These are phyloP conservation scores for Panopea generosa DNA, from an alignment of 2,888 invertebrate species.

Conservation along the genomic window DNA sequence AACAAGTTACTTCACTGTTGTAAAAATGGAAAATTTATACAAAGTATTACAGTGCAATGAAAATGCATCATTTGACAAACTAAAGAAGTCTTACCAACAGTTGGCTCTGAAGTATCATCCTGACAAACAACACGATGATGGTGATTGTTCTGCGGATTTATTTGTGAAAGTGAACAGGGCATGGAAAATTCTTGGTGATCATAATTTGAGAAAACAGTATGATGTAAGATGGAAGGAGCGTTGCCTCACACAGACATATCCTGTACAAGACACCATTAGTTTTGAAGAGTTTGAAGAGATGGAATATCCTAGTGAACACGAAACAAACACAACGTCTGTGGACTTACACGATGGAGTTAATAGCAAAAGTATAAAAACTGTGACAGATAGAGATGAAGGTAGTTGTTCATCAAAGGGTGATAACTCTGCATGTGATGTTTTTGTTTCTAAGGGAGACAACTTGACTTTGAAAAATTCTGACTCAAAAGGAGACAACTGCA, in stretches of 20 bases:
- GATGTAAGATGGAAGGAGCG: constrained; percentile 77
- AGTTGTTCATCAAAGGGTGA: constrained; percentile 1
- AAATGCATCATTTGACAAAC: constrained; percentile 54
- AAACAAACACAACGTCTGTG: neutral
- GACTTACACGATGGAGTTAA: neutral
- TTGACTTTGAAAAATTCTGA: neutral
- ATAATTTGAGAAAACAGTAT: constrained; percentile 69
- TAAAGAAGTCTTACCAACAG: constrained; percentile 69
- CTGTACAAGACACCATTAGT: constrained; percentile 78
- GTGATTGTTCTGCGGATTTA: constrained; percentile 29
- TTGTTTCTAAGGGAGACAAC: constrained; percentile 2
- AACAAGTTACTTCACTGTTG: no score
- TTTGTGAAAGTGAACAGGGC: constrained; percentile 74
- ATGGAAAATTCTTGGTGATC: constrained; percentile 78
- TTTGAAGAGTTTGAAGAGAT: constrained; percentile 74
- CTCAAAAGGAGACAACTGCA: no score
- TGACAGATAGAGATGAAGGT: no score
- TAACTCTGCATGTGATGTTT: neutral
- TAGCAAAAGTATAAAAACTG: no score
- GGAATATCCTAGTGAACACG: neutral
- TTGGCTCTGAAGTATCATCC: constrained; percentile 71
- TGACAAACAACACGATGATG: constrained; percentile 58
- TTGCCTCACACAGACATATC: constrained; percentile 74
- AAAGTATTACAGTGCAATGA: constrained; percentile 60
- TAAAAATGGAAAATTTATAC: constrained; percentile 74